Evolutionary conservation across 2,888 invertebrate species (phyloP).

Genomic region (Tolmerus cingulatus): DNA sequence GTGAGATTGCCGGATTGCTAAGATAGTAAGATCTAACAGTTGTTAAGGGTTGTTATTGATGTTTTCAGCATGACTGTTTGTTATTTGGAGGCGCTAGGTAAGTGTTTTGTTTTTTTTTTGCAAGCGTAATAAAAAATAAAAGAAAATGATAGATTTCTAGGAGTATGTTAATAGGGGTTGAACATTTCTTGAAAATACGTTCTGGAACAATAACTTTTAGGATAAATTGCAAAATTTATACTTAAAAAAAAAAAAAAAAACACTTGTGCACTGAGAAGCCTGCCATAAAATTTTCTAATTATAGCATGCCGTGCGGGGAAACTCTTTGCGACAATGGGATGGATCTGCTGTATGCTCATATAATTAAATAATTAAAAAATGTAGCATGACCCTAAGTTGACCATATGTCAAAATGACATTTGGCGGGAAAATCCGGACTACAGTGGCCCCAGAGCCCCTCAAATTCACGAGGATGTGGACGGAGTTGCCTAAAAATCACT

Average conservation of each 20-base stretch:
- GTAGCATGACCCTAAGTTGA: not conserved
- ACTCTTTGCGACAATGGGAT: not conserved
- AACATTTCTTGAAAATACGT: no score
- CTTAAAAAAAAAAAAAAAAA: not conserved
- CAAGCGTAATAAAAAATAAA: no score
- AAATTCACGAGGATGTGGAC: not conserved
- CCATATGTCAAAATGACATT: conserved; percentile 44
- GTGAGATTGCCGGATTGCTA: no score
- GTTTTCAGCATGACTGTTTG: no score
- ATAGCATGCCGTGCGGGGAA: not conserved
- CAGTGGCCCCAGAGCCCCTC: not conserved
- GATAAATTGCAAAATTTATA: not conserved
- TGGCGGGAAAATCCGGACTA: conserved; percentile 43
- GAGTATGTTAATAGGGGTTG: no score
- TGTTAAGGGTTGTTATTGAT: no score
- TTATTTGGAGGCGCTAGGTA: no score
- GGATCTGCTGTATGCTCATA: not conserved
- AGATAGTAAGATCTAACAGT: no score
- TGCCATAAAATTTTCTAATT: not conserved
- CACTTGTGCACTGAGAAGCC: not conserved
- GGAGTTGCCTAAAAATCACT: not conserved
- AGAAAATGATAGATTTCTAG: no score
- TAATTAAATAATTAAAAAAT: not conserved
- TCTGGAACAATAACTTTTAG: no score
- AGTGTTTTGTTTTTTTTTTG: no score